Evolutionary conservation across 2,888 invertebrate species (phyloP).

Genomic region (Amphipyra berbera): DNA sequence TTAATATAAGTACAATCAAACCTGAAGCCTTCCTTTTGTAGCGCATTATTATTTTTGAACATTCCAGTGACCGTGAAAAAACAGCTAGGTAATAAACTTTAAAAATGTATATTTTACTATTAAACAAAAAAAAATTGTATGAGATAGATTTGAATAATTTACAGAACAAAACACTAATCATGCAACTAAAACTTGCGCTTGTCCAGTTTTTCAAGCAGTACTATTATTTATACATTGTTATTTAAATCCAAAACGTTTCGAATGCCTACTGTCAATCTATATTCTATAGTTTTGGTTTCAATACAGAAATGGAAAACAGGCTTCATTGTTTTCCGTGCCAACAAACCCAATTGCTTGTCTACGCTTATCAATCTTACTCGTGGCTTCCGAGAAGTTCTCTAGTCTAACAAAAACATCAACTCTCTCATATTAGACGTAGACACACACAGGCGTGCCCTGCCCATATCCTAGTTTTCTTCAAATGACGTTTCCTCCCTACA

Average conservation of each 20-base stretch:
- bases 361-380: constrained; percentile 20
- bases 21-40: background rate
- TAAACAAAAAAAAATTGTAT: too few relatives aligned
- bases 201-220: too few relatives aligned
- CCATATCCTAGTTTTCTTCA: constrained; percentile 19
- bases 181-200: too few relatives aligned
- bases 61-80: too few relatives aligned
- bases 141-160: too few relatives aligned
- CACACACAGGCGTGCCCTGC: constrained; percentile 23
- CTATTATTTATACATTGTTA: too few relatives aligned
- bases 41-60: too few relatives aligned
- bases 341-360: constrained; percentile 20
- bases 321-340: constrained; percentile 4
- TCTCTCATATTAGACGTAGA: constrained; percentile 9
- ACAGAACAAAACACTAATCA: too few relatives aligned
- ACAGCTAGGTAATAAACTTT: too few relatives aligned
- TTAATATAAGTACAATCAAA: constrained; percentile 6
- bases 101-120: too few relatives aligned
- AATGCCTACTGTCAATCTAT: too few relatives aligned
- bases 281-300: background rate
- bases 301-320: background rate
- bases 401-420: constrained; percentile 11
- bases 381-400: background rate
- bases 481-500: constrained; percentile 18
- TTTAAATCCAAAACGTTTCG: too few relatives aligned